phyloP scores from a whole-genome alignment of 2,888 invertebrate species.

The Teleiodes luculella region DNA sequence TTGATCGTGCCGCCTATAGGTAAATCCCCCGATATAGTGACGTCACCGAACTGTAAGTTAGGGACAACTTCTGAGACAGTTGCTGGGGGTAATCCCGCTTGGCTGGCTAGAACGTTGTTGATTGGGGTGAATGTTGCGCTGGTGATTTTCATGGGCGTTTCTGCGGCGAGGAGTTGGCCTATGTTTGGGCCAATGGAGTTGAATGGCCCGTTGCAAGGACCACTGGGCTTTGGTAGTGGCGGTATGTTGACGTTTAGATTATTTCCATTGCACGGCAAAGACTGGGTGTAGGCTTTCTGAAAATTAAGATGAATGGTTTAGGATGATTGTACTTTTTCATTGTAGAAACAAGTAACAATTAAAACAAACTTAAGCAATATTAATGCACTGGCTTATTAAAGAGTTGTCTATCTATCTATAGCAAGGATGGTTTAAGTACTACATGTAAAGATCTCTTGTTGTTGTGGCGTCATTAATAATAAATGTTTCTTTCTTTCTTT shows the following conservation, averaged over 20 bases:
- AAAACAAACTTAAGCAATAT: too few relatives aligned
- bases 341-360: too few relatives aligned
- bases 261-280: background rate
- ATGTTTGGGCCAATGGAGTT: background rate
- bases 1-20: slow-evolving; percentile 30
- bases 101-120: background rate
- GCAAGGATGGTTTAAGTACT: too few relatives aligned
- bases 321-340: too few relatives aligned
- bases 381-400: too few relatives aligned
- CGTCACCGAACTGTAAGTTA: slow-evolving; percentile 43
- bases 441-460: too few relatives aligned
- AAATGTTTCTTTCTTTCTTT: too few relatives aligned
- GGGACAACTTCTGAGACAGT: slow-evolving; percentile 49
- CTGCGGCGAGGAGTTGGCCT: background rate
- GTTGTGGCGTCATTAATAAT: too few relatives aligned
- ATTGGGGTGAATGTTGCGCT: slow-evolving; percentile 2
- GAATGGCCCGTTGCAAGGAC: background rate
- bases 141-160: background rate
- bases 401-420: too few relatives aligned
- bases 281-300: background rate
- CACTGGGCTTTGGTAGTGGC: background rate
- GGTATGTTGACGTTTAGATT: background rate
- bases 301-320: background rate
- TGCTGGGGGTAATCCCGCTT: background rate
- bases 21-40: slow-evolving; percentile 35